A percentile compares a stretch with the other conserved stretches of the same genome.
These are phyloP conservation scores for Gavialis gangeticus DNA, from an alignment of 2,113 vertebrate species.

Conservation along the genomic window DNA sequence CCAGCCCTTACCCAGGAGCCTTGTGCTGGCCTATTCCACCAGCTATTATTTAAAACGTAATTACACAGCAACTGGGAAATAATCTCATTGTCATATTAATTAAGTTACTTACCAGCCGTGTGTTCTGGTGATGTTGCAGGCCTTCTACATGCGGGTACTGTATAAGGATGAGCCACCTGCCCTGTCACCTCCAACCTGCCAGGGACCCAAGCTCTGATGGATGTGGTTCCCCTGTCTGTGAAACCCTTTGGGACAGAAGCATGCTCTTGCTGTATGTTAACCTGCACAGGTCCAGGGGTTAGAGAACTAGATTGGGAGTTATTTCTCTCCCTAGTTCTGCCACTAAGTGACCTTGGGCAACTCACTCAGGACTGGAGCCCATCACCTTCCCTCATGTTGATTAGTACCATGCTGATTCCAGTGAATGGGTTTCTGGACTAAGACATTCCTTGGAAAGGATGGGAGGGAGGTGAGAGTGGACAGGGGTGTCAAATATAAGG, in stretches of 20 bases:
- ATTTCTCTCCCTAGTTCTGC: background rate
- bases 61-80: background rate
- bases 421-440: background rate
- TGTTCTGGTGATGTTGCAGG: background rate
- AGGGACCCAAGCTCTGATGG: background rate
- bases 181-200: background rate
- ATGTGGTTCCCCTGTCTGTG: background rate
- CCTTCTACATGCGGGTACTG: background rate
- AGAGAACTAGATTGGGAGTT: background rate
- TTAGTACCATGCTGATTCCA: background rate
- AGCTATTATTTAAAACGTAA: background rate
- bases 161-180: background rate
- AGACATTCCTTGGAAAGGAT: background rate
- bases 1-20: rapidly evolving
- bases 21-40: rapidly evolving
- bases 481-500: too few species aligned
- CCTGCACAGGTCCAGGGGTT: background rate
- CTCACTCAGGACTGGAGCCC: background rate
- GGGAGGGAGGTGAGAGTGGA: too few species aligned
- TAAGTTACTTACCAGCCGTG: background rate
- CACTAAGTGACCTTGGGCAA: background rate
- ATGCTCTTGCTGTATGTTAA: background rate
- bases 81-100: background rate
- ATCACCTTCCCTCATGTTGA: background rate
- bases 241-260: background rate